Evolutionary conservation across 30 jellyfish, hydroid and myxozoan species (phyloP).

Genomic region (Rhopilema esculentum): DNA sequence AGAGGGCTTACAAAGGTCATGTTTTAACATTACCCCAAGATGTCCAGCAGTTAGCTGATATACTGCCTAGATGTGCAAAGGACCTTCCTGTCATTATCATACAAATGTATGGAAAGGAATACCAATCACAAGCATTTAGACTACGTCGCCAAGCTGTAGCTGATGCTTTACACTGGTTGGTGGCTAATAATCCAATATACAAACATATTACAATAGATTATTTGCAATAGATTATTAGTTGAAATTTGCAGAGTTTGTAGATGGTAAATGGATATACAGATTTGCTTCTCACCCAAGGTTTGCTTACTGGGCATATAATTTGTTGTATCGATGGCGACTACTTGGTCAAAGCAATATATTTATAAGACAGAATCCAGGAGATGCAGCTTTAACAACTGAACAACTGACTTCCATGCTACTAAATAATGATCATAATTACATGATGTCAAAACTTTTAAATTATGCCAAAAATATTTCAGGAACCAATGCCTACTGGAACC

Average conservation of each 20-base stretch:
- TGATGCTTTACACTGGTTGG: conserved; percentile 63
- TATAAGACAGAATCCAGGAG: conserved; percentile 57
- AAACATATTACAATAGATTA: conserved; percentile 28
- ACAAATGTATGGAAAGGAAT: conserved; percentile 15
- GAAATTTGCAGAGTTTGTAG: conserved; percentile 56
- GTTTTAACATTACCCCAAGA: conserved; percentile 56
- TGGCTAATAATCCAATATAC: conserved; percentile 44
- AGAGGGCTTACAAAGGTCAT: conserved; percentile 67
- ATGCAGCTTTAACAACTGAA: conserved; percentile 20
- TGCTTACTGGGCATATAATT: conserved; percentile 59
- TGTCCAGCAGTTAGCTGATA: conserved; percentile 56
- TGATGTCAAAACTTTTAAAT: conserved; percentile 44
- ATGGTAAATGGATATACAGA: conserved; percentile 15
- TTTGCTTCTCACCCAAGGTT: conserved; percentile 72
- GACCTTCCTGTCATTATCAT: conserved; percentile 64
- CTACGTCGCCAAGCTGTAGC: conserved; percentile 42
- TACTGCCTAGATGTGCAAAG: conserved; percentile 44
- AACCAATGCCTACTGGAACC: conserved; percentile 62
- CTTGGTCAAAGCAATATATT: conserved; percentile 48
- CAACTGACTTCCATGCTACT: conserved; percentile 50
- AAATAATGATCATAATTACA: neutral
- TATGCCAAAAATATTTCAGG: conserved; percentile 66
- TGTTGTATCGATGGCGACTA: conserved; percentile 60
- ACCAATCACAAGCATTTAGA: conserved; percentile 8
- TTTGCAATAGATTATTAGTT: conserved; percentile 49